A percentile compares a stretch with the other conserved stretches of the same genome.
These are phyloP conservation scores for Hemicrepidius hirtus DNA, from an alignment of 2,888 invertebrate species.

Conservation along the genomic window DNA sequence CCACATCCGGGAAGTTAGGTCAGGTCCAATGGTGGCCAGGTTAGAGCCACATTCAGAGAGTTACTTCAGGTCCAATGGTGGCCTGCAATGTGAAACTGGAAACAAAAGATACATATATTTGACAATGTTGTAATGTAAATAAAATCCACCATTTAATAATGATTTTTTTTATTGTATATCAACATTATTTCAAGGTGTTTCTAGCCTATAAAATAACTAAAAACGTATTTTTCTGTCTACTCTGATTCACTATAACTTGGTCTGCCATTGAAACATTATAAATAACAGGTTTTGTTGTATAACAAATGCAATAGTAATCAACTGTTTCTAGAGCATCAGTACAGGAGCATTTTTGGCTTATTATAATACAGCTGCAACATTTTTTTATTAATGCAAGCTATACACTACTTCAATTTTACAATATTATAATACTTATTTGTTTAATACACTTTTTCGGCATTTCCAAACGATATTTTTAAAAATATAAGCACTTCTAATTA, in stretches of 20 bases:
- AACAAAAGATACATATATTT: no score
- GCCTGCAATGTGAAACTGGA: no score
- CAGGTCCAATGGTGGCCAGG: no score
- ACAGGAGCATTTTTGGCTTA: constrained; percentile 45
- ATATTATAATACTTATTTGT: constrained; percentile 41
- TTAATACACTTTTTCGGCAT: constrained; percentile 39
- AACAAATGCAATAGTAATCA: constrained; percentile 45
- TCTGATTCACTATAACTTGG: constrained; percentile 47
- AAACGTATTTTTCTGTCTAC: constrained; percentile 24
- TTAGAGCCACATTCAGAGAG: no score
- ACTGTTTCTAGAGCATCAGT: constrained; percentile 43
- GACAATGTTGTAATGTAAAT: no score
- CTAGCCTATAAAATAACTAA: constrained; percentile 45
- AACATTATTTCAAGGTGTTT: constrained; percentile 41
- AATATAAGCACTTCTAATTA: constrained; percentile 30
- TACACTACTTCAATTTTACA: constrained; percentile 42
- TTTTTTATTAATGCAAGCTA: constrained; percentile 44
- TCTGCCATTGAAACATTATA: constrained; percentile 43
- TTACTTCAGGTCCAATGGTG: no score
- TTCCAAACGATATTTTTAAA: constrained; percentile 27
- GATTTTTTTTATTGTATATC: constrained; percentile 43
- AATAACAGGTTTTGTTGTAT: constrained; percentile 40
- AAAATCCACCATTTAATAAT: neutral
- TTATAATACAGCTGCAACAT: constrained; percentile 48
- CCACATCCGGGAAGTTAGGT: no score